These are phyloP conservation scores for Morelia viridis DNA, from an alignment of 2,797 vertebrate genomes.

Conservation along the genomic window DNA sequence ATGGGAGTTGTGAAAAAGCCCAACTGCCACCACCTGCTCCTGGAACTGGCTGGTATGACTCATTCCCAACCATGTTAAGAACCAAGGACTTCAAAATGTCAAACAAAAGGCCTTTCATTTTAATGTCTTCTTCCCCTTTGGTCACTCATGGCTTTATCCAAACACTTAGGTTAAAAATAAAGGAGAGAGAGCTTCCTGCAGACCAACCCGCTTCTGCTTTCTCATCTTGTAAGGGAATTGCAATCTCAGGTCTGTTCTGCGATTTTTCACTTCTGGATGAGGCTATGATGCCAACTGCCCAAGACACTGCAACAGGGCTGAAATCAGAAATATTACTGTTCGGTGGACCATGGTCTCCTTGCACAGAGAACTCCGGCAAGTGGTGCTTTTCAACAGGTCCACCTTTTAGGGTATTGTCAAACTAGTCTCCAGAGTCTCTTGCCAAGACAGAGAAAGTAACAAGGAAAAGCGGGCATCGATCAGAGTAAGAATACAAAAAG, in stretches of 20 bases:
- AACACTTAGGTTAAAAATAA: too few relatives aligned
- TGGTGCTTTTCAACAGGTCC: too few relatives aligned
- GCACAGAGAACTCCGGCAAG: not conserved
- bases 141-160: accelerated
- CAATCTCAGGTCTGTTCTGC: not conserved
- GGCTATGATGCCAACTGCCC: not conserved
- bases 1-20: not conserved
- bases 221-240: not conserved
- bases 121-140: not conserved
- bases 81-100: not conserved
- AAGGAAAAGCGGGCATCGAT: too few relatives aligned
- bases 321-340: not conserved
- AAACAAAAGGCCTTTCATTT: not conserved
- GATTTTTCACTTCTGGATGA: not conserved
- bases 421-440: not conserved
- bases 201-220: too few relatives aligned
- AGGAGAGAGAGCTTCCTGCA: not conserved
- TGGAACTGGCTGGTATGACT: not conserved
- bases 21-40: not conserved
- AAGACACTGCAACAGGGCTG: not conserved
- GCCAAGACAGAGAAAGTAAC: not conserved
- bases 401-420: not conserved
- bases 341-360: too few relatives aligned
- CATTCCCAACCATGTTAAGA: not conserved
- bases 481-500: too few relatives aligned